These are phyloP conservation scores for Megalops cyprinoides DNA, from an alignment of 2,797 vertebrate species.

Conservation along the genomic window DNA sequence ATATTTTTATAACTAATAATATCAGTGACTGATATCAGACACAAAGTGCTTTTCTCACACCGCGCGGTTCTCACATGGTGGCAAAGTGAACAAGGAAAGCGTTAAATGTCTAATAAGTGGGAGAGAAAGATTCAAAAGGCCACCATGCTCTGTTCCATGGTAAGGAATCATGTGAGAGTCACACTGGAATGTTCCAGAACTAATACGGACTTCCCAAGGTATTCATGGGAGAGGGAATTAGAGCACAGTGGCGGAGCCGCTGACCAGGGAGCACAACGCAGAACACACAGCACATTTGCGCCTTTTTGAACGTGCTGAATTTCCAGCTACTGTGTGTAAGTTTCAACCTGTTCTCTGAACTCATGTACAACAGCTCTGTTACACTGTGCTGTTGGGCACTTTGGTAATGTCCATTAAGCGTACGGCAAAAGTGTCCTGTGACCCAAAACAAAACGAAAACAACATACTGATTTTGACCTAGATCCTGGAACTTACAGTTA, in stretches of 20 bases:
- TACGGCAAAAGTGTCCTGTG: too few relatives aligned
- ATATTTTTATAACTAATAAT: too few relatives aligned
- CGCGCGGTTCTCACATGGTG: neutral
- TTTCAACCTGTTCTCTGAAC: too few relatives aligned
- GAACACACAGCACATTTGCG: too few relatives aligned
- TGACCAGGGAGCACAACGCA: constrained; percentile 28
- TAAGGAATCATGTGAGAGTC: constrained; percentile 68
- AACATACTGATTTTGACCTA: neutral
- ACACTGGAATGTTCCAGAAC: constrained; percentile 48
- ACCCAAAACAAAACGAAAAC: too few relatives aligned
- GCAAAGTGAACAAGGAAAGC: constrained; percentile 10
- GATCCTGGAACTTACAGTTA: neutral
- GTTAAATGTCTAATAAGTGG: neutral
- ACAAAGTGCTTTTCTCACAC: neutral
- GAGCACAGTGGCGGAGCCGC: neutral
- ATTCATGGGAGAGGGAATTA: constrained; percentile 47
- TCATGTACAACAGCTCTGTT: too few relatives aligned
- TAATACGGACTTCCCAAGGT: constrained; percentile 35
- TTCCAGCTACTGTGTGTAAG: too few relatives aligned
- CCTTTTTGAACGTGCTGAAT: too few relatives aligned
- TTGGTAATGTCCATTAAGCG: too few relatives aligned
- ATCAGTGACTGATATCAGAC: neutral
- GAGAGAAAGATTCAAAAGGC: constrained; percentile 33
- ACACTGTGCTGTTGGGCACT: too few relatives aligned
- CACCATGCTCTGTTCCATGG: constrained; percentile 35